A percentile compares a stretch with the other conserved stretches of the same genome.
phyloP scores from a whole-genome alignment of 2,888 invertebrate genomes.

The Ditula angustiorana region DNA sequence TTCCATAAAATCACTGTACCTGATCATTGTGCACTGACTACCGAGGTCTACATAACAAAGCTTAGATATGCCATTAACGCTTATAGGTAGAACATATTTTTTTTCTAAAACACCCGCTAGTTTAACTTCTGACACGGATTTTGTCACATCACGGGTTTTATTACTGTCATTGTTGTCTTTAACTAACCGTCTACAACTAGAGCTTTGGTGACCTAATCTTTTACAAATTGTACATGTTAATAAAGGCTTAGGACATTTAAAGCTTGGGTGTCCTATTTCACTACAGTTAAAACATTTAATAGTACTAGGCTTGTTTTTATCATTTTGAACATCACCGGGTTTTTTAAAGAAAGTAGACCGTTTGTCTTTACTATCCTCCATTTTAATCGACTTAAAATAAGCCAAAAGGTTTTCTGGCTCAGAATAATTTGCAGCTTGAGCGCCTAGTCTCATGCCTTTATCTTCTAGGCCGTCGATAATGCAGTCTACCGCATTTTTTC shows the following conservation, averaged over 20 bases:
- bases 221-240: constrained; percentile 32
- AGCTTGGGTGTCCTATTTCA: constrained; percentile 44
- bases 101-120: neutral
- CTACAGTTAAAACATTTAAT: no score
- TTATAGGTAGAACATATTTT: constrained; percentile 39
- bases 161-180: neutral
- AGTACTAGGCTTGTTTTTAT: no score
- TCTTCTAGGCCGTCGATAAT: constrained; percentile 43
- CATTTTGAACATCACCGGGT: neutral
- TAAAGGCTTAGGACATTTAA: constrained; percentile 38
- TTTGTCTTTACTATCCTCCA: neutral
- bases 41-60: no score
- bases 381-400: constrained; percentile 41
- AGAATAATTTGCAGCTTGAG: constrained; percentile 42
- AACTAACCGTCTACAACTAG: neutral
- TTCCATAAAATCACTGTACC: constrained; percentile 25
- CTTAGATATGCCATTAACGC: constrained; percentile 19
- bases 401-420: constrained; percentile 42
- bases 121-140: neutral
- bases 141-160: neutral
- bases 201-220: constrained; percentile 23
- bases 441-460: constrained; percentile 41
- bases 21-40: constrained; percentile 47
- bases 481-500: constrained; percentile 44
- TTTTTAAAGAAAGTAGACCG: neutral